These are phyloP conservation scores for Halyomorpha halys DNA, from an alignment of 1,140 invertebrate species.

Conservation along the genomic window DNA sequence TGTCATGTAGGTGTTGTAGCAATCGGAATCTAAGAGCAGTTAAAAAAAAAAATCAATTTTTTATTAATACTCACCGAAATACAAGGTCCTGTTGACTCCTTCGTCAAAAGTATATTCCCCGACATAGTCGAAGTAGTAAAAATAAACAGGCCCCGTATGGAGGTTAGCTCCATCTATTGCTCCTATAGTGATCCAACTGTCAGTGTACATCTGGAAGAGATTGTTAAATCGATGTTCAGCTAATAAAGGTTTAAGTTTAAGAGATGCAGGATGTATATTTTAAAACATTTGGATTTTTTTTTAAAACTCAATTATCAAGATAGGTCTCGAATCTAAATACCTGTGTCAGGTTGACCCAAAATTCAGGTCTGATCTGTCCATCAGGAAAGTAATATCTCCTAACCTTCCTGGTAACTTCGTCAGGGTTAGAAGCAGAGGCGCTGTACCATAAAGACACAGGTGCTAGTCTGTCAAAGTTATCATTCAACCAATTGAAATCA, in stretches of 20 bases:
- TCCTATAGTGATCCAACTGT: background rate
- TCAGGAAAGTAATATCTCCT: background rate
- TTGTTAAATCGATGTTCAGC: no score
- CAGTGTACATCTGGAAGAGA: no score
- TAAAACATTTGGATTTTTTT: no score
- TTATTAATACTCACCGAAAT: background rate
- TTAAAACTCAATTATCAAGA: no score
- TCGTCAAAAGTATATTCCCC: background rate
- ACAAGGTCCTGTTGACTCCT: background rate
- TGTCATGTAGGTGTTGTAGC: no score
- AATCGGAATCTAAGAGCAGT: no score
- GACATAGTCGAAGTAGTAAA: background rate
- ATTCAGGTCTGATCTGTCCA: background rate
- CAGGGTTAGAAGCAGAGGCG: constrained; percentile 2
- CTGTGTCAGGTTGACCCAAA: background rate
- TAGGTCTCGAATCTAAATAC: background rate
- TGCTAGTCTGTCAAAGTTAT: background rate
- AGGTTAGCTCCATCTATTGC: background rate
- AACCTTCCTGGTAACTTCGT: background rate
- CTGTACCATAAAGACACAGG: background rate
- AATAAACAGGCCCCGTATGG: background rate
- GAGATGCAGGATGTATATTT: no score
- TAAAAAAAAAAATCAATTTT: background rate
- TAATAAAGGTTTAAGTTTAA: no score
- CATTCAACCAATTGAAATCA: background rate